Conservation (phyloP, 2,113 vertebrate species). For the Oryctolagus cuniculus region DNA sequence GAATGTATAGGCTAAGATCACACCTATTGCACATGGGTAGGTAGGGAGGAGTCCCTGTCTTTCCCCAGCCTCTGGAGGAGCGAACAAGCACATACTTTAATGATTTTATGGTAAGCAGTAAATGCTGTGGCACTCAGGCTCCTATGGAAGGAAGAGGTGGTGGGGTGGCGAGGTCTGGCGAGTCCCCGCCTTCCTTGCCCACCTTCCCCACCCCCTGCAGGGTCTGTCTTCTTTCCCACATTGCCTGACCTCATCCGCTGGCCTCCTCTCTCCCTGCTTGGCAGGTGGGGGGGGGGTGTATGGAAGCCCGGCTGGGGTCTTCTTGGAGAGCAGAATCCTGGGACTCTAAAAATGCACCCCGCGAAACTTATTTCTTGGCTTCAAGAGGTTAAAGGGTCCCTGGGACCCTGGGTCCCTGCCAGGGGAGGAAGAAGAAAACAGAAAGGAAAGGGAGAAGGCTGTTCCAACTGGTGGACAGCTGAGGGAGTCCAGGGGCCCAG, state of each 20-base stretch:
- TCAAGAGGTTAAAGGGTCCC: not conserved
- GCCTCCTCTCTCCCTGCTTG: not conserved
- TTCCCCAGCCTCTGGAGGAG: not conserved
- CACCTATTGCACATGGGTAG: not conserved
- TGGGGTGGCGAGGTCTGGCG: not conserved
- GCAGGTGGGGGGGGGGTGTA: not conserved
- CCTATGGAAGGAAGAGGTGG: not conserved
- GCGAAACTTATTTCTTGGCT: not conserved
- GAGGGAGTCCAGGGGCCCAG: not conserved
- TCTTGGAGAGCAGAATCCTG: slow-evolving; percentile 32
- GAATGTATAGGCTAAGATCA: slow-evolving; percentile 23
- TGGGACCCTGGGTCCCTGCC: not conserved
- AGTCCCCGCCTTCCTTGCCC: not conserved
- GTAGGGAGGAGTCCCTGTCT: not conserved
- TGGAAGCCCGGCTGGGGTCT: not conserved
- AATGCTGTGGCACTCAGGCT: not conserved
- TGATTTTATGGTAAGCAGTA: not conserved
- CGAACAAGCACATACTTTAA: not conserved
- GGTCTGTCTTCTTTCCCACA: not conserved
- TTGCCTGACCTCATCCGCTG: not conserved
- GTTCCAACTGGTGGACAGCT: not conserved
- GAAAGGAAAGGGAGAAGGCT: not conserved
- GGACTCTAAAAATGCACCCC: not conserved
- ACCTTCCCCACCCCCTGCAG: not conserved
- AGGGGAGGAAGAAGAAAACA: not conserved